A percentile compares a stretch with the other conserved stretches of the same genome.
Conservation (phyloP, 2,888 invertebrate species). For the Cylloceria caligata region DNA sequence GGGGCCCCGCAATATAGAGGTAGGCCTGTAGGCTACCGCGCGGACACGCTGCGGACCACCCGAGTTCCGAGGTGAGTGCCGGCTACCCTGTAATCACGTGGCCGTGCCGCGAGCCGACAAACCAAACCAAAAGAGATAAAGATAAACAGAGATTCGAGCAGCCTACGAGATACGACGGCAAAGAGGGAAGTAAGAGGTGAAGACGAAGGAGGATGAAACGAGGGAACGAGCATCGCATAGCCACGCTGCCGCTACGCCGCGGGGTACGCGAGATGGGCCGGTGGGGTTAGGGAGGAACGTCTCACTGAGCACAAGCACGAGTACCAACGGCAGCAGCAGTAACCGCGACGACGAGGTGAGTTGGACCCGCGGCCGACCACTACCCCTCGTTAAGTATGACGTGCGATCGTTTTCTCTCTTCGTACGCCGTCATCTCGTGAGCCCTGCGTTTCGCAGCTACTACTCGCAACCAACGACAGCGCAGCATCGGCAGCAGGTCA, state of each 20-base stretch:
- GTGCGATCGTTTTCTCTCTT: constrained; percentile 82
- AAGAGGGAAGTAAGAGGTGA: constrained; percentile 69
- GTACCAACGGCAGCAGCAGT: constrained; percentile 22
- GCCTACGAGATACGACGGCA: constrained; percentile 80
- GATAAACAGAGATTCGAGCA: constrained; percentile 84
- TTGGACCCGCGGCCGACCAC: constrained; percentile 64
- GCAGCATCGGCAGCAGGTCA: constrained; percentile 1
- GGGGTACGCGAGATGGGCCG: constrained; percentile 55
- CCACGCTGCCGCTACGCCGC: constrained; percentile 52
- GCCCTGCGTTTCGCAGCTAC: constrained; percentile 35
- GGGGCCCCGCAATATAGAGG: constrained; percentile 56
- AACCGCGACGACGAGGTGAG: constrained; percentile 54
- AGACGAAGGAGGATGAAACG: constrained; percentile 63
- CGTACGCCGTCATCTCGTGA: constrained; percentile 62
- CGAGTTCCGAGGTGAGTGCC: constrained; percentile 84
- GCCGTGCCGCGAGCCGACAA: constrained; percentile 84
- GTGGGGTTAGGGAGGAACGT: constrained; percentile 59
- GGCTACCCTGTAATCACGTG: constrained; percentile 84
- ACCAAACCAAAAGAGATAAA: constrained; percentile 84
- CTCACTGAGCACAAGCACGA: constrained; percentile 49
- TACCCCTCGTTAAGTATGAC: constrained; percentile 84
- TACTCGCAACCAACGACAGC: constrained; percentile 12
- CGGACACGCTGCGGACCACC: constrained; percentile 79
- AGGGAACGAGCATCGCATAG: constrained; percentile 38
- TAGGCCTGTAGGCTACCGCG: constrained; percentile 62